Evolutionary conservation across 2,797 vertebrate genomes (phyloP).

Genomic region (Carduelis carduelis): DNA sequence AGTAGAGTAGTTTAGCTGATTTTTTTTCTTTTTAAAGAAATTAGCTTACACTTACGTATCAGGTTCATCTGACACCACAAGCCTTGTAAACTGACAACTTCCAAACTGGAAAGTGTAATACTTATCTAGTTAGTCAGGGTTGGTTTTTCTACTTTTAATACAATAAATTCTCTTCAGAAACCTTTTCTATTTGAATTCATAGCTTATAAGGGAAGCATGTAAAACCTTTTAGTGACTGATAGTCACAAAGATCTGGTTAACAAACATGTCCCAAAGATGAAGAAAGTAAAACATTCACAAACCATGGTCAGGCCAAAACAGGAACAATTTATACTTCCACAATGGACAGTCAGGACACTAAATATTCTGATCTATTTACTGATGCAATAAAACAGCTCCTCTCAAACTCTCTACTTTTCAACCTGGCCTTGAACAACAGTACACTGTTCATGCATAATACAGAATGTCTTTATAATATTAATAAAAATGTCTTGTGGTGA

Average conservation of each 20-base stretch:
- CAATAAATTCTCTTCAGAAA: background rate
- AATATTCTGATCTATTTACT: background rate
- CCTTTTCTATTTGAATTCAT: background rate
- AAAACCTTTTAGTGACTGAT: background rate
- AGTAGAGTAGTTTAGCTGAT: accelerated
- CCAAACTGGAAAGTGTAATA: background rate
- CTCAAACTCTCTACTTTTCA: background rate
- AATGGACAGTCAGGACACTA: background rate
- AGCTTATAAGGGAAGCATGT: background rate
- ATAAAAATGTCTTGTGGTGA: background rate
- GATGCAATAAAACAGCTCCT: background rate
- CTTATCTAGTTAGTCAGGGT: background rate
- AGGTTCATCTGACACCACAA: background rate
- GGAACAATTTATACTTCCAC: background rate
- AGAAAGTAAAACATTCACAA: background rate
- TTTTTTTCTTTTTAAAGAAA: background rate
- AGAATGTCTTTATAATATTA: background rate
- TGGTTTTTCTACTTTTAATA: background rate
- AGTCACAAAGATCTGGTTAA: background rate
- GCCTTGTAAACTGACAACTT: background rate
- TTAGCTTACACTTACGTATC: background rate
- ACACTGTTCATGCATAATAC: background rate
- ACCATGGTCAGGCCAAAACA: background rate
- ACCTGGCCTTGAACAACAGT: background rate
- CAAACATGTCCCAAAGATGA: background rate